A percentile compares a stretch with the other conserved stretches of the same genome.
phyloP scores from a whole-genome alignment of 2,888 invertebrate genomes.

The Agrochola lychnidis region DNA sequence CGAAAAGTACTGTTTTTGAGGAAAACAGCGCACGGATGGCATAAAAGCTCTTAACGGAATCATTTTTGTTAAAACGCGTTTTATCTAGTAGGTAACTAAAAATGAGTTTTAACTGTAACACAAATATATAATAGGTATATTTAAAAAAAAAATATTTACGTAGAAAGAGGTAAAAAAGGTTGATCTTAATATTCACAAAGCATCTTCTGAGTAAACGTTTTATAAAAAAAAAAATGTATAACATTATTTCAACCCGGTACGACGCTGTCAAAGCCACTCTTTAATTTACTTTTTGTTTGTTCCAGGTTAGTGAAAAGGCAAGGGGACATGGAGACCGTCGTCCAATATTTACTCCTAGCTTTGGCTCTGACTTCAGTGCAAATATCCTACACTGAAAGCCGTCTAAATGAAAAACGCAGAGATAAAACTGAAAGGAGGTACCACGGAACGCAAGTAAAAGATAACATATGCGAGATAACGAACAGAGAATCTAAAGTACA shows the following conservation, averaged over 20 bases:
- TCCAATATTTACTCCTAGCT: constrained; percentile 89
- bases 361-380: constrained; percentile 88
- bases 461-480: constrained; percentile 91
- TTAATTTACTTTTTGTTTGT: constrained; percentile 80
- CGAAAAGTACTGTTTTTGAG: too few species aligned
- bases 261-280: constrained; percentile 62
- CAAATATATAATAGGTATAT: too few species aligned
- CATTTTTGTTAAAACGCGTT: too few species aligned
- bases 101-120: too few species aligned
- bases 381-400: constrained; percentile 89
- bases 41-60: too few species aligned
- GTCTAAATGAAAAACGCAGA: constrained; percentile 89
- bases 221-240: constrained; percentile 26
- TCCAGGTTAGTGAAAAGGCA: constrained; percentile 80
- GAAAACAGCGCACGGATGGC: too few species aligned
- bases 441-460: constrained; percentile 82
- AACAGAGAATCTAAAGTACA: constrained; percentile 90
- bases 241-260: constrained; percentile 33
- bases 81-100: too few species aligned
- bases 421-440: constrained; percentile 88
- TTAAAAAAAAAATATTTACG: neutral
- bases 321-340: constrained; percentile 85
- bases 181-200: constrained; percentile 3
- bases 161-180: neutral
- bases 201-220: constrained; percentile 12